A percentile compares a stretch with the other conserved stretches of the same genome.
phyloP scores from a whole-genome alignment of 2,888 invertebrate genomes.

The Ypsolopha sequella region DNA sequence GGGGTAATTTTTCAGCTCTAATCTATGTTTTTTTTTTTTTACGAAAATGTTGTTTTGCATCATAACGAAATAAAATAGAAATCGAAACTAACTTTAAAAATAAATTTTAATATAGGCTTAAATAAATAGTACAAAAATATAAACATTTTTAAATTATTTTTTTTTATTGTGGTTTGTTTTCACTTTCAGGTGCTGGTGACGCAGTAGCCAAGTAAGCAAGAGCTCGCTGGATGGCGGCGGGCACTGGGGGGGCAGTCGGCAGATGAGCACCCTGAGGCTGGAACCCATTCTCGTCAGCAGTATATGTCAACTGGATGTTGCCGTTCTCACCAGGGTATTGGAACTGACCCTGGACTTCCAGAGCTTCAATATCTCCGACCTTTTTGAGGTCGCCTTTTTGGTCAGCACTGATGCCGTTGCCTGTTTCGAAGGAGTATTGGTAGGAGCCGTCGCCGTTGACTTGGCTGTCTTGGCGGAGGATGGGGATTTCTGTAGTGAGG shows the following conservation, averaged over 20 bases:
- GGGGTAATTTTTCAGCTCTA: no score
- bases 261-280: slow-evolving; percentile 73
- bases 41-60: no score
- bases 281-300: slow-evolving; percentile 80
- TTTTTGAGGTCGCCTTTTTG: slow-evolving; percentile 73
- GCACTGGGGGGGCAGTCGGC: slow-evolving; percentile 79
- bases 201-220: slow-evolving; percentile 76
- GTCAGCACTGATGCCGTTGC: slow-evolving; percentile 74
- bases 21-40: no score
- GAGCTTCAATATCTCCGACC: slow-evolving; percentile 63
- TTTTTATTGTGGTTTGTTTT: slow-evolving; percentile 9
- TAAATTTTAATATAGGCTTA: no score
- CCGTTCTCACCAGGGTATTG: slow-evolving; percentile 77
- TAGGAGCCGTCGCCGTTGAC: slow-evolving; percentile 74
- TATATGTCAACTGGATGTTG: slow-evolving; percentile 73
- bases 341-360: slow-evolving; percentile 75
- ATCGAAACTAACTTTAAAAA: no score
- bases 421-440: slow-evolving; percentile 73
- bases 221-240: slow-evolving; percentile 76
- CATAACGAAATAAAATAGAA: no score
- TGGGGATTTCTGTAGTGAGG: slow-evolving; percentile 54
- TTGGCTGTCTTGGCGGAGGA: slow-evolving; percentile 70
- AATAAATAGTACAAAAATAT: background rate
- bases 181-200: slow-evolving; percentile 46
- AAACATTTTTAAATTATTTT: background rate